A percentile compares a stretch with the other conserved stretches of the same genome.
phyloP scores from a whole-genome alignment of 92 coral and sea anemone genomes.

The Anthopleura xanthogrammica region DNA sequence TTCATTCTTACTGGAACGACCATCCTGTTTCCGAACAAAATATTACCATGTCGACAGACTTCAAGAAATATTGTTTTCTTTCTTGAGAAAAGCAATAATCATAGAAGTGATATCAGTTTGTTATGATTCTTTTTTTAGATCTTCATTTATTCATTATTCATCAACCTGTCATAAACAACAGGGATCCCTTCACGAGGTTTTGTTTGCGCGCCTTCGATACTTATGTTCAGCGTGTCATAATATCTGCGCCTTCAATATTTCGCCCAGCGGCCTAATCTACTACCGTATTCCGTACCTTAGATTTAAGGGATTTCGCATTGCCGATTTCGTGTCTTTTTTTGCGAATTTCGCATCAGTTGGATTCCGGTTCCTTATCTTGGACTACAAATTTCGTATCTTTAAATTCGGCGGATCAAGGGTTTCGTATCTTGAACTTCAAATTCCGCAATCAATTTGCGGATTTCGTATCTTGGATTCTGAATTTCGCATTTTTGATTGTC shows the following conservation, averaged over 20 bases:
- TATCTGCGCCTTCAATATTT: neutral
- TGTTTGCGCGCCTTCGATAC: conserved; percentile 1
- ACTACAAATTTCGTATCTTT: too few species aligned
- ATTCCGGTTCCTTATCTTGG: too few species aligned
- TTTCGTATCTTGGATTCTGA: too few species aligned
- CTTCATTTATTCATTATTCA: neutral
- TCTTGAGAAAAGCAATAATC: neutral
- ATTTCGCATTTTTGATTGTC: too few species aligned
- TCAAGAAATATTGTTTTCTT: neutral
- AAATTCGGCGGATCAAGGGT: too few species aligned
- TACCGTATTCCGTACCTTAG: too few species aligned
- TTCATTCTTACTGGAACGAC: neutral
- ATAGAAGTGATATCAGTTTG: neutral
- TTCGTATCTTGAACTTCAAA: too few species aligned
- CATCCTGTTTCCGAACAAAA: neutral
- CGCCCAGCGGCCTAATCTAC: too few species aligned
- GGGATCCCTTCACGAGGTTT: neutral
- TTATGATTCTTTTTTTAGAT: neutral
- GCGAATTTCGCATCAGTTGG: too few species aligned
- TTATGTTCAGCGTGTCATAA: neutral
- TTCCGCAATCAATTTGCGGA: too few species aligned
- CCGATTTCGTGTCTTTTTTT: too few species aligned
- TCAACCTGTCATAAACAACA: neutral
- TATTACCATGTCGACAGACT: neutral
- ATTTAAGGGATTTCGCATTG: too few species aligned